These are phyloP conservation scores for Apostichopus japonicus DNA, from an alignment of 35 echinoderm and acorn worm genomes.

Conservation along the genomic window DNA sequence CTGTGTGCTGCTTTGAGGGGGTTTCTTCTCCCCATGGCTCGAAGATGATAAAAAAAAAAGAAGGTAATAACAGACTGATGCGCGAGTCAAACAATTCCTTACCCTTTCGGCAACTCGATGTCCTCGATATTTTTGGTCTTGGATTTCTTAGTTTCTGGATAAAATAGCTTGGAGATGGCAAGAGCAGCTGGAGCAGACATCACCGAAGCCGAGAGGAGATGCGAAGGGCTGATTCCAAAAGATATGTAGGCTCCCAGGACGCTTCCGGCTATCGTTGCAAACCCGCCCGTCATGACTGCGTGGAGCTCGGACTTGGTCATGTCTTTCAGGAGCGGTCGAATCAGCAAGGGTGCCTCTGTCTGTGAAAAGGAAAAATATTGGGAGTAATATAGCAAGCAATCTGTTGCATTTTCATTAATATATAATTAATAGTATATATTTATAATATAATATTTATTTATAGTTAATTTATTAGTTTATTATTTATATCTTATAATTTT, in stretches of 20 bases:
- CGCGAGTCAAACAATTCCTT: neutral
- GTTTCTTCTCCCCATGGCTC: no score
- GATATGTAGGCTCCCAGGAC: slow-evolving; percentile 66
- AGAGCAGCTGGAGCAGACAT: no score
- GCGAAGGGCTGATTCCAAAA: slow-evolving; percentile 61
- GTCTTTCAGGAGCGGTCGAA: slow-evolving; percentile 61
- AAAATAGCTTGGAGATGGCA: slow-evolving; percentile 44
- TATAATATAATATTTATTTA: neutral
- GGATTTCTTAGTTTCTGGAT: slow-evolving; percentile 69
- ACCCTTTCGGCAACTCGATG: slow-evolving; percentile 62
- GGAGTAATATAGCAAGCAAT: neutral
- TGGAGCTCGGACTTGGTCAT: slow-evolving; percentile 77
- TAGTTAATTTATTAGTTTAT: neutral
- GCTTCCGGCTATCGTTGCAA: slow-evolving; percentile 70
- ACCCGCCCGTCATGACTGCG: slow-evolving; percentile 72
- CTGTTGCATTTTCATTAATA: neutral
- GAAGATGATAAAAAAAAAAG: no score
- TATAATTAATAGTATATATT: neutral
- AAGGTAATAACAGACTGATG: neutral
- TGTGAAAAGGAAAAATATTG: slow-evolving; percentile 14
- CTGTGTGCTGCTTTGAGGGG: no score
- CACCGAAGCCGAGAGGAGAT: slow-evolving; percentile 72
- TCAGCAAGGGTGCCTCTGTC: slow-evolving; percentile 67
- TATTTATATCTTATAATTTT: neutral
- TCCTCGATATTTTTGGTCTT: neutral